A percentile compares a stretch with the other conserved stretches of the same genome.
Evolutionary conservation across 1,140 invertebrate genomes (phyloP).

Genomic region (Neodiprion virginianus): DNA sequence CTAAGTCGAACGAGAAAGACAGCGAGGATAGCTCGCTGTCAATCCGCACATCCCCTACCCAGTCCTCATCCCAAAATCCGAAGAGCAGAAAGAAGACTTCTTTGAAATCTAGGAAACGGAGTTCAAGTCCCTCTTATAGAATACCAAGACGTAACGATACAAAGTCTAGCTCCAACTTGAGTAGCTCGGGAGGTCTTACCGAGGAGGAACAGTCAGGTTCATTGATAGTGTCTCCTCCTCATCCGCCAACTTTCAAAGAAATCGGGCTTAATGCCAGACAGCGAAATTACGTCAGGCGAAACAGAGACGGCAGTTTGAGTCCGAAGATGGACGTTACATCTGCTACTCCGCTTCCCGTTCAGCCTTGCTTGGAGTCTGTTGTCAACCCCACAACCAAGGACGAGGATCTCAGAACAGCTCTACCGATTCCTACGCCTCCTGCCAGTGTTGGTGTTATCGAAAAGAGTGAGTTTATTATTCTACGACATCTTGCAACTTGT

Average conservation of each 20-base stretch:
- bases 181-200: constrained; percentile 47
- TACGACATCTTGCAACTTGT: neutral
- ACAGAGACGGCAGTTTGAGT: constrained; percentile 65
- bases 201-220: constrained; percentile 60
- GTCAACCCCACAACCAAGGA: constrained; percentile 53
- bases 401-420: constrained; percentile 53
- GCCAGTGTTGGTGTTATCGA: constrained; percentile 34
- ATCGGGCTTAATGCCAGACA: constrained; percentile 67
- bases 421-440: constrained; percentile 40
- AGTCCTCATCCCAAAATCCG: constrained; percentile 47
- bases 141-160: constrained; percentile 52
- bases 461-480: constrained; percentile 52
- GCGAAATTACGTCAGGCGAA: constrained; percentile 70
- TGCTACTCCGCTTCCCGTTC: constrained; percentile 22
- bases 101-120: constrained; percentile 52
- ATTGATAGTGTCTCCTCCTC: constrained; percentile 55
- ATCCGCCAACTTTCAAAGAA: constrained; percentile 66
- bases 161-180: constrained; percentile 40
- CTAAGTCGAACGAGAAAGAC: constrained; percentile 52
- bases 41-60: constrained; percentile 43
- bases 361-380: constrained; percentile 30
- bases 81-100: constrained; percentile 50
- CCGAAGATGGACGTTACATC: constrained; percentile 44
- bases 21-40: constrained; percentile 41
- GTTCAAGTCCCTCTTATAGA: constrained; percentile 52